Conservation (phyloP, 2,888 invertebrate species). For the Drosophila prolongata region DNA sequence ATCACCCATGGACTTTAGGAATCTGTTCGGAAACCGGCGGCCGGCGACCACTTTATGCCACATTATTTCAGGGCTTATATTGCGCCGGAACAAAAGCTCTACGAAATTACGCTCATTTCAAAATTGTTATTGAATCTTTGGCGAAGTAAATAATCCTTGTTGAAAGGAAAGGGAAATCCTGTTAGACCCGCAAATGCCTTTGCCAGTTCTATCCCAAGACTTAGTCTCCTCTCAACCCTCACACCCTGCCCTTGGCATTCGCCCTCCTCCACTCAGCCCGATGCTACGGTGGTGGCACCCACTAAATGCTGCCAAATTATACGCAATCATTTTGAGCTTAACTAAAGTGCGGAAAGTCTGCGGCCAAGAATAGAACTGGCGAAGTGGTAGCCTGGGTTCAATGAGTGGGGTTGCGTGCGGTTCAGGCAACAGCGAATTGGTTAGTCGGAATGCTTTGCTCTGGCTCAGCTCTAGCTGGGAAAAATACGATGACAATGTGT, state of each 20-base stretch:
- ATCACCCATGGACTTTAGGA: too few relatives aligned
- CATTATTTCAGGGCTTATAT: constrained; percentile 67
- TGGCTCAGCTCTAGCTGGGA: constrained; percentile 3
- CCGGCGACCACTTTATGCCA: constrained; percentile 41
- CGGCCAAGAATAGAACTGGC: constrained; percentile 25
- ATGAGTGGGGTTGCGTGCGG: constrained; percentile 14
- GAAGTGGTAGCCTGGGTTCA: neutral
- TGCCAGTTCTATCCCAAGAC: constrained; percentile 1
- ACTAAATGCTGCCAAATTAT: constrained; percentile 74
- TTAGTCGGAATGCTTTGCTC: constrained; percentile 37
- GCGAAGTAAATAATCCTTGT: constrained; percentile 82
- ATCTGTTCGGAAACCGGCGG: too few relatives aligned
- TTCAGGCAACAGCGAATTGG: constrained; percentile 41
- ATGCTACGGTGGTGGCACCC: constrained; percentile 5
- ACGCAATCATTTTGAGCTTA: constrained; percentile 71
- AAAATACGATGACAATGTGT: constrained; percentile 68
- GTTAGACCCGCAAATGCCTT: constrained; percentile 32
- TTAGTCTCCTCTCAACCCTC: constrained; percentile 1
- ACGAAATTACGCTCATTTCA: constrained; percentile 74
- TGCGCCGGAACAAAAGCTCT: constrained; percentile 47
- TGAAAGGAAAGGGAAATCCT: constrained; percentile 80
- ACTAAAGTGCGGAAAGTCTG: constrained; percentile 63
- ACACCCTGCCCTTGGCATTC: too few relatives aligned
- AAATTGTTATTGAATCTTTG: constrained; percentile 82
- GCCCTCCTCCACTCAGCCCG: neutral